phyloP scores from a whole-genome alignment of 2,797 vertebrate genomes.

The Parauchenoglanis ngamensis region DNA sequence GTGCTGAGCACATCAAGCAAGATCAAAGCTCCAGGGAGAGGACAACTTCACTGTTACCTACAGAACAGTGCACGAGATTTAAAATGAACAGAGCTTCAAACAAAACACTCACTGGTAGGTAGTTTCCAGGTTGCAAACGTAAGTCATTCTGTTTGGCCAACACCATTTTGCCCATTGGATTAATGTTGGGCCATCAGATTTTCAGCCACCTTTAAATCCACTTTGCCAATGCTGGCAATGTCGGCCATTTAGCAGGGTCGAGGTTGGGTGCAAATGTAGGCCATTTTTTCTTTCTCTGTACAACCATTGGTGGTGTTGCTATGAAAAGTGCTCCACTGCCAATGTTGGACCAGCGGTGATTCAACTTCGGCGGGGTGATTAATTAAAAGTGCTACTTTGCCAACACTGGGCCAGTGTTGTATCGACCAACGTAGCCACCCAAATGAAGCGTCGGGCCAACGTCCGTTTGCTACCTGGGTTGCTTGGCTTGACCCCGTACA shows the following conservation, averaged over 20 bases:
- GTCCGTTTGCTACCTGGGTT: neutral
- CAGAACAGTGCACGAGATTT: neutral
- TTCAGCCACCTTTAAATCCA: constrained; percentile 1
- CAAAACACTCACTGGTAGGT: neutral
- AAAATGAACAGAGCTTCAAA: neutral
- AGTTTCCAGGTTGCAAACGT: neutral
- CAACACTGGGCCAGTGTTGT: neutral
- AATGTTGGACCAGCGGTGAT: neutral
- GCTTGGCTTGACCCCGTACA: neutral
- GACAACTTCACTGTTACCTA: constrained; percentile 6
- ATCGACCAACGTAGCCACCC: neutral
- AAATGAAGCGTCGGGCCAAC: neutral
- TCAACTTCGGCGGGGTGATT: neutral
- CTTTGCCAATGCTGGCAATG: neutral
- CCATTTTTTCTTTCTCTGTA: neutral
- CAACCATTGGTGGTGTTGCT: neutral
- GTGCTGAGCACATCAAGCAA: neutral
- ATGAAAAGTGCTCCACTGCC: neutral
- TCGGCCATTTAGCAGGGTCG: neutral
- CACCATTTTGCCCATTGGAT: neutral
- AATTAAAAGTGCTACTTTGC: neutral
- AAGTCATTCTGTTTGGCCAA: neutral
- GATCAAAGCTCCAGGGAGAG: neutral
- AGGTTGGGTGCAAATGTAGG: neutral
- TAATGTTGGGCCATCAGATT: neutral